A percentile compares a stretch with the other conserved stretches of the same genome.
These are phyloP conservation scores for Zeugodacus cucurbitae DNA, from an alignment of 1,140 invertebrate genomes.

Conservation along the genomic window DNA sequence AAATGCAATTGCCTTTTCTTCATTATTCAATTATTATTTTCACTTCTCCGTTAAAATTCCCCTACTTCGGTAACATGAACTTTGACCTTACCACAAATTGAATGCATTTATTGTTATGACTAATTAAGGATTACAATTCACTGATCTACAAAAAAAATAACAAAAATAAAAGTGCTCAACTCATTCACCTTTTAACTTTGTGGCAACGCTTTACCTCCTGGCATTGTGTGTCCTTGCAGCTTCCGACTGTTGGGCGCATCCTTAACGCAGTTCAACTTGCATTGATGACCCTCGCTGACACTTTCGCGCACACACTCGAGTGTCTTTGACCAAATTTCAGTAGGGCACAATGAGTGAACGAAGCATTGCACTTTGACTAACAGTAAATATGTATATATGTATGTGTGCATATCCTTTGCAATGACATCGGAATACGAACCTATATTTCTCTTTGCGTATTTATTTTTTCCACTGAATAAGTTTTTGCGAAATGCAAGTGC, in stretches of 20 bases:
- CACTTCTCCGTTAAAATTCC: not conserved
- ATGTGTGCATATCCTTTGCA: not conserved
- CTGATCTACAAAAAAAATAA: not conserved
- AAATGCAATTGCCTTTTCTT: no score
- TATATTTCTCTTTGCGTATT: not conserved
- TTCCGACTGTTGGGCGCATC: not conserved
- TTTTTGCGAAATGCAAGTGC: not conserved
- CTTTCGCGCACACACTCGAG: not conserved
- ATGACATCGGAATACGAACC: not conserved
- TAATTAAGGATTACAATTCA: not conserved
- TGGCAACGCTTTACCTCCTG: not conserved
- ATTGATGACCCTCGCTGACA: slow-evolving; percentile 5
- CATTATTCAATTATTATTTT: no score
- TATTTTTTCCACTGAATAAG: not conserved
- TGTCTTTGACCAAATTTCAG: not conserved
- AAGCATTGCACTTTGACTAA: not conserved
- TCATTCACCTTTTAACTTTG: not conserved
- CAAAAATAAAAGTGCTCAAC: not conserved
- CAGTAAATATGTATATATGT: not conserved
- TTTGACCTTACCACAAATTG: not conserved
- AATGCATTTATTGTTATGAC: not conserved
- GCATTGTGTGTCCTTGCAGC: slow-evolving; percentile 16
- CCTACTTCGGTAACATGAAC: not conserved
- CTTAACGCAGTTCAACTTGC: not conserved
- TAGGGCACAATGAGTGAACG: no score